Base-by-base conservation (phyloP, 2,888 invertebrate species). In the Pterostichus niger region DNA sequence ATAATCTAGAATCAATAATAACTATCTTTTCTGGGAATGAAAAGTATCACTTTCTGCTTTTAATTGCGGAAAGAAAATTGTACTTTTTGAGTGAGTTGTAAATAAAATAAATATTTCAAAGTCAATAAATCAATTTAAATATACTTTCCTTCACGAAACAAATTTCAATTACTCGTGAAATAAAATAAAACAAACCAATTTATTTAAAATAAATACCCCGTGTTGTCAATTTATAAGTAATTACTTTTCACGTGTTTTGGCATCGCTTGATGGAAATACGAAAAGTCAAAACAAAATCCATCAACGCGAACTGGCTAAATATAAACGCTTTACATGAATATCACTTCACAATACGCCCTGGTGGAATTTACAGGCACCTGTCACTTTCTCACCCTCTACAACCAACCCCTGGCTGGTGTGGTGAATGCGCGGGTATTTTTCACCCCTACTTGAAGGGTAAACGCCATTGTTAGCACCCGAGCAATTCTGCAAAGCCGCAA, bases 401-500 rank as follows among this genome's bases (percentile, higher is more conserved):
- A 10, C 46, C 11, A 46, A 49, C 49, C 49, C 49, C 49, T 40
- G 6, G 40, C 40, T 40, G 9, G 6, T 40, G 40, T 40, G 40
- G 40, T 40, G 49, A 49, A 10, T 49, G 49, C 13, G 49, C 5
- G 49, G 49, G 13, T 49, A 49, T 49, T 49, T 49, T 49, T 49
- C 49, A 49, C 49, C 49, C 49, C 49, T 13, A 2, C 49, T 49
- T 49, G 49, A 49, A 49, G 49, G 49, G 49, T 49, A 7, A 49
- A 49, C 49, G 49, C 49, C 49, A 49, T 49, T 49, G 49, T 6
- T 49, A 49, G 13, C n/a, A n/a, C 49, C 49, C n/a, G 49, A 49
- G 49, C 49, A 49, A 49, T 49, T 49, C 49, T 9, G 49, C 49
- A 49, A 49, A 49, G 49, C 49, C 49, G 49, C 49, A 40, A 49